Evolutionary conservation across 2,113 vertebrate species (phyloP).

Genomic region (Fregata magnificens): DNA sequence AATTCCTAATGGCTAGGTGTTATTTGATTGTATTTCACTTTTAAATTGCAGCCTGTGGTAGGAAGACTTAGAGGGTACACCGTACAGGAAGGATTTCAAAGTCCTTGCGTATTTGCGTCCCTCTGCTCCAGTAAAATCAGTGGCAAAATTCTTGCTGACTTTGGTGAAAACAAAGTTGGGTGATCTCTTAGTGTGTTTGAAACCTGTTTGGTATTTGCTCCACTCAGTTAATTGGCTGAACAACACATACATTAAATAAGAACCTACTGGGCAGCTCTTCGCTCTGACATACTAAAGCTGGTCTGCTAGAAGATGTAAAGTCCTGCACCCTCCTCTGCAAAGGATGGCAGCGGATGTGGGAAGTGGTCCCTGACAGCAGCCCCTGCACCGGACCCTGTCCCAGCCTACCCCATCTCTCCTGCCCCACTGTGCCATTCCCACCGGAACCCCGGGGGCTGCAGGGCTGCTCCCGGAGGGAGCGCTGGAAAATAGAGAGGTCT

Average conservation of each 20-base stretch:
- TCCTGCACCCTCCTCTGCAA: background rate
- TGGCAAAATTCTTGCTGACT: background rate
- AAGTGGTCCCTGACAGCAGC: background rate
- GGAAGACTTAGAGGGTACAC: background rate
- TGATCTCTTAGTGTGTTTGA: background rate
- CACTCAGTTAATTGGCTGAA: background rate
- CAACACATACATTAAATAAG: background rate
- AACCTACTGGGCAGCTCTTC: background rate
- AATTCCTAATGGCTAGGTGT: background rate
- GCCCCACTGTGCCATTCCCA: accelerated
- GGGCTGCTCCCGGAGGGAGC: background rate
- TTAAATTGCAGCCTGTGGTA: background rate
- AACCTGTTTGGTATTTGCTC: background rate
- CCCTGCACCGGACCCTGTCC: accelerated
- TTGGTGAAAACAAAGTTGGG: background rate
- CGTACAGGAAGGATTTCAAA: background rate
- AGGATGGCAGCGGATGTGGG: background rate
- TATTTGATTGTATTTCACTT: background rate
- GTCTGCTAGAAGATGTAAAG: background rate
- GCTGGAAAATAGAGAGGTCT: background rate
- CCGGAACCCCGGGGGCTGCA: accelerated
- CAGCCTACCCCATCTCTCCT: background rate
- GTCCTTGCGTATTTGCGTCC: background rate
- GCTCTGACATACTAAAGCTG: background rate
- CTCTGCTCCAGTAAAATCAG: background rate